Base-by-base conservation (phyloP, 1,140 invertebrate species). In the Zeugodacus cucurbitae region DNA sequence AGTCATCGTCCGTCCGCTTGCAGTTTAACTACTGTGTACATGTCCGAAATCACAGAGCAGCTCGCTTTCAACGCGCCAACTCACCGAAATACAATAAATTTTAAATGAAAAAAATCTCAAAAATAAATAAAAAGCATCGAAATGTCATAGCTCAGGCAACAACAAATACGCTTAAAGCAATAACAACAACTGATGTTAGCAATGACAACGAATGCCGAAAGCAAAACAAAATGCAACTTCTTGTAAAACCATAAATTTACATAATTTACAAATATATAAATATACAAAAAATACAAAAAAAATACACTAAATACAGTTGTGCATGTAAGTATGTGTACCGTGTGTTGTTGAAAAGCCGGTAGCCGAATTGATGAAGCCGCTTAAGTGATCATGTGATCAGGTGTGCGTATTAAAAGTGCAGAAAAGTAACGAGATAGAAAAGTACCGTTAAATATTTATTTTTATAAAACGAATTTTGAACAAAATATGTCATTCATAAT, bases 171-270 rank as follows among this genome's bases (percentile, higher is more conserved):
- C n/a, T n/a, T n/a, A n/a, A n/a, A n/a, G n/a, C n/a, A n/a, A n/a
- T n/a, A n/a, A n/a, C n/a, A n/a, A 41, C 70, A n/a, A 37, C 10
- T 32, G n/a, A 14, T 26, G 8, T 62, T 62, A 62, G 22, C 32
- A 70, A 34, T 41, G 37, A 14, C 14, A 22, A 74, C 34, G 70
- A 74, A 74, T n/a, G 17, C 37, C 22, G 34, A 74, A 74, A 74
- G 0, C 70, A 74, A 74, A 74, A 74, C 70, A 74, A 74, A 74
- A 74, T 74, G 70, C 32, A 74, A 74, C 22, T 74, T 74, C 17
- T 41, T 74, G 70, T 74, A 74, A 74, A 74, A 44, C 37, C 37
- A 74, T 29, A 74, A 74, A 74, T 74, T 74, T 74, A 41, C 70
- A 74, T 70, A 74, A 41, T n/a, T 74, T 74, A 74, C 70, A 74